Base-by-base conservation (phyloP, 1,140 invertebrate species). In the Epicauta chinensis region DNA sequence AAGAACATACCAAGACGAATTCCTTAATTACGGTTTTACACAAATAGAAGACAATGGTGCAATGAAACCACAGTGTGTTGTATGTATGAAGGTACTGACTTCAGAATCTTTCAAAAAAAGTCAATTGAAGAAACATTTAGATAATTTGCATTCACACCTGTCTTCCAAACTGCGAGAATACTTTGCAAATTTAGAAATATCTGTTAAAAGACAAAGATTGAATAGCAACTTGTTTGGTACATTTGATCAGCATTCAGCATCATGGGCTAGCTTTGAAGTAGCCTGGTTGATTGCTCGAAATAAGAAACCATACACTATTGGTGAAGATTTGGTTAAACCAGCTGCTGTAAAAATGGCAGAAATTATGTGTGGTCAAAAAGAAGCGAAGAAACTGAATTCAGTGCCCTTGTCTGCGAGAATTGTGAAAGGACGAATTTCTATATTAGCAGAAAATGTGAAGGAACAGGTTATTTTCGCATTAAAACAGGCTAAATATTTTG, bases 1-100 rank as follows among this genome's bases (percentile, higher is more conserved):
- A 45, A 57, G 41, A 54, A 23, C 23, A 23, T 23, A 23, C 23
- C 23, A 57, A 50, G 44, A 57, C 31, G 53, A 58, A 58, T 55
- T 55, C 48, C 46, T 55, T 55, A 55, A 58, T 55, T 58, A 55
- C 47, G 42, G 56, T 55, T 58, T 23, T 23, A 23, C 23, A 55
- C 53, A 51, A 55, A 51, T 55, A 58, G 53, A 56, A 55, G 55
- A 55, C 44, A 57, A 53, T 48, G 51, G 51, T 55, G 55, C 52
- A 60, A 55, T 58, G 58, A 60, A 58, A 58, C 54, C 55, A 58
- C 49, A 56, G 45, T 57, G 47, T 55, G 52, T 58, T 58, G 56
- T 59, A 56, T 59, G 54, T 59, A 52, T 56, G 44, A 56, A 56
- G 35, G 54, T 53, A 56, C 52, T 55, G 55, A 55, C 52, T 23